Conservation (phyloP, 2,888 invertebrate genomes). For the Zygogramma bicolorata region DNA sequence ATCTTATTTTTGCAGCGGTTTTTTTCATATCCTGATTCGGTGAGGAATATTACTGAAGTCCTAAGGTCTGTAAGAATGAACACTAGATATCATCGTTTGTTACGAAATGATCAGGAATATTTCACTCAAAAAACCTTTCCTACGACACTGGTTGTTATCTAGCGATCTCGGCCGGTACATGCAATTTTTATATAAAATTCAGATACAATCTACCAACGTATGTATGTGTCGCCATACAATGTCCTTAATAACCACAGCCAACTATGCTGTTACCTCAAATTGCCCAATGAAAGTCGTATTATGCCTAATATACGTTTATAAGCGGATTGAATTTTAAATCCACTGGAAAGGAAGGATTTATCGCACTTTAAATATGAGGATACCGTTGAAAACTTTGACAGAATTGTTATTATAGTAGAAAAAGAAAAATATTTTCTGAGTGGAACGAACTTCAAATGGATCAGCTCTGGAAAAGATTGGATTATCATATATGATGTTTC, state of each 20-base stretch:
- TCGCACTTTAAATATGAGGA: not conserved
- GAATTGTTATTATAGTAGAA: too few species aligned
- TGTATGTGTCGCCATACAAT: conserved; percentile 26
- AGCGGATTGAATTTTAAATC: conserved; percentile 12
- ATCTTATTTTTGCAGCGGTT: too few species aligned
- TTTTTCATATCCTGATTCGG: too few species aligned
- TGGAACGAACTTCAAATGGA: too few species aligned
- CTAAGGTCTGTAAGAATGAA: too few species aligned
- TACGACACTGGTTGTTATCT: not conserved
- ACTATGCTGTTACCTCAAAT: conserved; percentile 26
- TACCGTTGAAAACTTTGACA: too few species aligned
- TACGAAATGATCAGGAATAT: too few species aligned
- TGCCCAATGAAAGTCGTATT: conserved; percentile 29
- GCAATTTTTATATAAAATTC: conserved; percentile 21
- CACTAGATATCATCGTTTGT: too few species aligned
- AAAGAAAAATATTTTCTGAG: too few species aligned
- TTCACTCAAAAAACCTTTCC: not conserved
- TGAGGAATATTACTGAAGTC: too few species aligned
- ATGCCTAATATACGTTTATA: conserved; percentile 22
- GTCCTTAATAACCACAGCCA: conserved; percentile 18
- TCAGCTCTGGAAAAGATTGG: too few species aligned
- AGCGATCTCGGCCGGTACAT: not conserved
- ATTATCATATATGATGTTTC: too few species aligned
- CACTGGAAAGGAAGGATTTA: not conserved
- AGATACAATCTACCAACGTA: conserved; percentile 25